Conservation (phyloP, 2,888 invertebrate species). For the Chironomus riparius region DNA sequence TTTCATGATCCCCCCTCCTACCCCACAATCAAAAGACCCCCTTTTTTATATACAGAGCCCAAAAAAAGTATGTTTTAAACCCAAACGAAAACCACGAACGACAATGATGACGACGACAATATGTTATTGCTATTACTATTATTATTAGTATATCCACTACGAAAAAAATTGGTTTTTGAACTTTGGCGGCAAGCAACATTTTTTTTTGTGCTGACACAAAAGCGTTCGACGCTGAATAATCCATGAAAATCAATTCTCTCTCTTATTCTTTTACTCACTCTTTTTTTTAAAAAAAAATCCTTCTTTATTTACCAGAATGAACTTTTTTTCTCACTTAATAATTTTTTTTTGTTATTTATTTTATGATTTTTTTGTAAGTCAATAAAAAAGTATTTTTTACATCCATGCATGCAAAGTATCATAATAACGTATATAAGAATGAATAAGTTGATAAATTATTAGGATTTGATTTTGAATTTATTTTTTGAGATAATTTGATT, state of each 20-base stretch:
- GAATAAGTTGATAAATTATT: too few species aligned
- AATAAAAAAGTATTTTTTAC: not conserved
- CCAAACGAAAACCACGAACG: not conserved
- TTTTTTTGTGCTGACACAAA: not conserved
- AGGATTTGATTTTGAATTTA: too few species aligned
- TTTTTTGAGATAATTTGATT: too few species aligned
- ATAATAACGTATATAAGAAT: not conserved
- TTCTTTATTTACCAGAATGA: not conserved
- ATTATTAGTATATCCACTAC: not conserved
- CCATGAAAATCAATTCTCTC: not conserved
- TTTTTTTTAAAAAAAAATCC: not conserved
- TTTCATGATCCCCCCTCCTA: not conserved
- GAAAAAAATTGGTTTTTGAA: not conserved
- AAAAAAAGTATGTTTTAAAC: too few species aligned
- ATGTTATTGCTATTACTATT: not conserved
- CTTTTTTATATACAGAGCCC: not conserved
- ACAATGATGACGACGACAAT: not conserved
- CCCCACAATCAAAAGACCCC: not conserved
- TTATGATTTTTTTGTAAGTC: not conserved
- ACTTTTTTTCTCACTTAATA: not conserved
- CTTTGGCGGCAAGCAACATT: not conserved
- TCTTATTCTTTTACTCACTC: not conserved
- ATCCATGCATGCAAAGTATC: not conserved
- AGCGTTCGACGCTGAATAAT: not conserved
- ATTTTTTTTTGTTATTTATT: not conserved